A percentile compares a stretch with the other conserved stretches of the same genome.
Conservation (phyloP, 2,113 vertebrate species). For the Capricornis sumatraensis region DNA sequence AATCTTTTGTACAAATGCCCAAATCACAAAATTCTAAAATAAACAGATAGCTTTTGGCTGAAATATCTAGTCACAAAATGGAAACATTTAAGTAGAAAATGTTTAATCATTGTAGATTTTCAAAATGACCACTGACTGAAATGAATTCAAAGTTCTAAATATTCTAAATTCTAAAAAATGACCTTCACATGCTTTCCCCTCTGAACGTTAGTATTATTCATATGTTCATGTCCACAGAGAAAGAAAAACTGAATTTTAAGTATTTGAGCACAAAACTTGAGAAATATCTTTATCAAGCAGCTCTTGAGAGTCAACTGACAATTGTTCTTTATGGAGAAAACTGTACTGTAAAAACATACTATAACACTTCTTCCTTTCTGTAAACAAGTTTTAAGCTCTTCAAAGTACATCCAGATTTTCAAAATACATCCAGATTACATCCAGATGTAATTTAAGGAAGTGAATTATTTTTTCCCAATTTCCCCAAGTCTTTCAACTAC, state of each 20-base stretch:
- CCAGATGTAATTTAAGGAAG: constrained; percentile 38
- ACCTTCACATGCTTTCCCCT: neutral
- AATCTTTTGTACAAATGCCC: neutral
- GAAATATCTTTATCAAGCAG: constrained; percentile 1
- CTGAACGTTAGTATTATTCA: neutral
- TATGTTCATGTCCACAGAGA: neutral
- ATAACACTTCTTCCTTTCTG: neutral
- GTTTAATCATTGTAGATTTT: neutral
- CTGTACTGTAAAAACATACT: neutral
- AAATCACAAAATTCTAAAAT: constrained; percentile 41
- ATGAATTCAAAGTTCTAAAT: constrained; percentile 14
- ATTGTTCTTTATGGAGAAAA: neutral
- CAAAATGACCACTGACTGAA: neutral
- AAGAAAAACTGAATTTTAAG: neutral
- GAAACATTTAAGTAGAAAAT: neutral
- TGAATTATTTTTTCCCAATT: constrained; percentile 38
- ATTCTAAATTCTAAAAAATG: neutral
- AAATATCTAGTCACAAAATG: neutral
- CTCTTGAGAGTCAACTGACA: neutral
- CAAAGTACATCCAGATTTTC: neutral
- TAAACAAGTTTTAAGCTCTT: constrained; percentile 29
- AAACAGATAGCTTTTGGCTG: neutral
- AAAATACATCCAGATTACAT: neutral
- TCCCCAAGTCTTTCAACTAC: constrained; percentile 38
- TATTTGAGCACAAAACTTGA: neutral